Percentiles rank a stretch among this genome's conserved stretches.
Evolutionary conservation across 2,888 invertebrate genomes (phyloP).

Genomic region (Chouioia cunea): DNA sequence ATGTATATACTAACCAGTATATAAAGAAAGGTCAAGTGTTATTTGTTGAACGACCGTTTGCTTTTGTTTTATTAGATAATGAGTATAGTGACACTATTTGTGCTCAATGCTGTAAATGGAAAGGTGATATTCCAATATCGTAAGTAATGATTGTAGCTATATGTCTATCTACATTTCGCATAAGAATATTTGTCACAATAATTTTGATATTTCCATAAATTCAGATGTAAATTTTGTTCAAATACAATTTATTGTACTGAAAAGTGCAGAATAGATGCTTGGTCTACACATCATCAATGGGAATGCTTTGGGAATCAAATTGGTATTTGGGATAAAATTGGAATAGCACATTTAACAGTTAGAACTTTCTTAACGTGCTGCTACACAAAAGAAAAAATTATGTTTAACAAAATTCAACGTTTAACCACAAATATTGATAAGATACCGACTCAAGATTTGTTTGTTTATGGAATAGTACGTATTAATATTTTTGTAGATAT

Average conservation of each 20-base stretch:
- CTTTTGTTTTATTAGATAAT: conserved; percentile 78
- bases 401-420: conserved; percentile 78
- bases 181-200: conserved; percentile 6
- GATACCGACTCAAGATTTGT: conserved; percentile 75
- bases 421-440: conserved; percentile 81
- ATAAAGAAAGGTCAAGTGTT: conserved; percentile 79
- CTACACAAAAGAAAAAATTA: conserved; percentile 63
- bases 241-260: conserved; percentile 78
- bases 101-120: conserved; percentile 78
- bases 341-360: conserved; percentile 84
- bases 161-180: conserved; percentile 18
- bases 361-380: conserved; percentile 74
- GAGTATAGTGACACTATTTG: conserved; percentile 73
- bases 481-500: background rate
- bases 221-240: conserved; percentile 77
- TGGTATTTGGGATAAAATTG: conserved; percentile 77
- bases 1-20: conserved; percentile 74
- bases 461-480: conserved; percentile 80
- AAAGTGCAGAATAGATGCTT: conserved; percentile 74
- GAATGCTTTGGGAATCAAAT: conserved; percentile 79
- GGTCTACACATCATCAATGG: conserved; percentile 75
- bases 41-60: conserved; percentile 85
- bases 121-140: conserved; percentile 74
- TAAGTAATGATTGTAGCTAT: conserved; percentile 66
- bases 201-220: conserved; percentile 48